These are phyloP conservation scores for Formica aserva DNA, from an alignment of 2,888 invertebrate genomes.

Conservation along the genomic window DNA sequence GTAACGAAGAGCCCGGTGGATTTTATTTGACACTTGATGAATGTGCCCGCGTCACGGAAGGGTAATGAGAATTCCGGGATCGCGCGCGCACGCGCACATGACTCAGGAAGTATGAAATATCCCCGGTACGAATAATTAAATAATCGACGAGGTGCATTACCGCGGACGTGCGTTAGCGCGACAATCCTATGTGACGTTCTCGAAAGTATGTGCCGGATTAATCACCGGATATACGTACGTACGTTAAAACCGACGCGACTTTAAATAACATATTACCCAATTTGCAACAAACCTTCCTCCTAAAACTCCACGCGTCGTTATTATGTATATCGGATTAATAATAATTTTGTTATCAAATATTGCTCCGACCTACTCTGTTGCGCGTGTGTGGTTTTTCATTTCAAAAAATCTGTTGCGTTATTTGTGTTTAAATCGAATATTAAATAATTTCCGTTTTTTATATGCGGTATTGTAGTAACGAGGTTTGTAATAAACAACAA, in stretches of 20 bases:
- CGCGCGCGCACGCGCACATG: slow-evolving; percentile 57
- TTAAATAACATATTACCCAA: background rate
- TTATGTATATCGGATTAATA: background rate
- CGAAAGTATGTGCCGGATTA: background rate
- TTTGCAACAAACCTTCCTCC: background rate
- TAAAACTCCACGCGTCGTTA: background rate
- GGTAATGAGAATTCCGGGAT: slow-evolving; percentile 74
- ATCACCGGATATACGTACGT: background rate
- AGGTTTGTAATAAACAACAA: background rate
- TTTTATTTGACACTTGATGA: slow-evolving; percentile 77
- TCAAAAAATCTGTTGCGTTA: background rate
- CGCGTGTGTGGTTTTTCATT: background rate
- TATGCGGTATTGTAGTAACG: background rate
- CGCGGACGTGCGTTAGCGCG: background rate
- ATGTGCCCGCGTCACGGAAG: slow-evolving; percentile 68
- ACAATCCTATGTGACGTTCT: background rate
- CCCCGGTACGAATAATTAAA: slow-evolving; percentile 66
- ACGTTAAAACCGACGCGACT: background rate
- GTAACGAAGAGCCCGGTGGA: slow-evolving; percentile 62
- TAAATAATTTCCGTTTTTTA: background rate
- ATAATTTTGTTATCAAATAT: background rate
- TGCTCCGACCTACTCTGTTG: background rate
- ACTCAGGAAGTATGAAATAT: slow-evolving; percentile 69
- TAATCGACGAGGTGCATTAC: slow-evolving; percentile 47
- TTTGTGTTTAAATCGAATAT: background rate